Evolutionary conservation across 2,888 invertebrate species (phyloP), one percentile per base, ranked within the genome.

Genomic region (Conus canariensis): DNA sequence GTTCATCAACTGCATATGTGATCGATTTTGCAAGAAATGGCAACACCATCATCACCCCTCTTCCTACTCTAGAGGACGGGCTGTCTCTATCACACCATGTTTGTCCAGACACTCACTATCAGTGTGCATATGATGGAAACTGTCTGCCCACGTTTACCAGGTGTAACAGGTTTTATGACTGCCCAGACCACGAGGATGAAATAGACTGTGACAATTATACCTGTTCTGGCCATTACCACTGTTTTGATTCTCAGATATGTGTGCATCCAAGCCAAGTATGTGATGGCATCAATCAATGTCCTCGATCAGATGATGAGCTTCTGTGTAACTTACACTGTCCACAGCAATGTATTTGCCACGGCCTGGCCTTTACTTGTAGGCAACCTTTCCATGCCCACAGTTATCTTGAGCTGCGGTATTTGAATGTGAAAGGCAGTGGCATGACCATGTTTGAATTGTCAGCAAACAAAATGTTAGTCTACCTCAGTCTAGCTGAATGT

Each of bases 101-200:
- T 25, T 77, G 77, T 77, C 77, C 77, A 77, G 77, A 77, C 25
- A 77, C 77, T 77, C 30, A 77, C 77, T 77, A 30, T 30, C 77
- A 77, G 86, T 86, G 60, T 86, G 60, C 86, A 19, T 12, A 64
- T 22, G 58, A 77, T 30, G 77, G 77, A 10, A 2, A 77, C 30
- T 77, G 77, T 77, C 77, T 77, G 30, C 77, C 77, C 86, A 25
- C 9, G 16, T n/a, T 64, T 10, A 30, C 60, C 3, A 12, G 60
- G 7, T 87, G 87, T 56, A 67, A 87, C 56, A 12, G 22, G 0
- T 5, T 87, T 12, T 70, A 45, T n/a, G 64, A 87, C 30, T 87
- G 87, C 16, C 87, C 74, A 4, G 25, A 30, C 9, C 87, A 87
- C 14, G 87, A 87, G 60, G 87, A 87, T 19, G 87, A 87, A 45